Evolutionary conservation across 2,888 invertebrate genomes (phyloP), one percentile per base, ranked within the genome.

Genomic region (Iselma pallidipennis): DNA sequence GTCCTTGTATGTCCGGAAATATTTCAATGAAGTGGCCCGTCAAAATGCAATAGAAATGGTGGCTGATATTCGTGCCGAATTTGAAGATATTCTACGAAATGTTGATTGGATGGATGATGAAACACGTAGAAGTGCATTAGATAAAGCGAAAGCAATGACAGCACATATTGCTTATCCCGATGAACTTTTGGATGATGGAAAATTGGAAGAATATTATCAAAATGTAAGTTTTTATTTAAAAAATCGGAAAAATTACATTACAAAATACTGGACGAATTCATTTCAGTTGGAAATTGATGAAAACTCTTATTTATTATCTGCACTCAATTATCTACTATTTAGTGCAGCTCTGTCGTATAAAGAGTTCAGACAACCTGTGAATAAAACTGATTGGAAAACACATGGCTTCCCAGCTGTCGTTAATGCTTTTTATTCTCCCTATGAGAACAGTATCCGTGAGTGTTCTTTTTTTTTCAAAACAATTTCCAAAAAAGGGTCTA

Each of bases 61-160:
- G 0, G 84, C 86, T 57, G 91, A 94, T 71, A 95, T 98, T 70
- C 87, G 92, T 63, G 83, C 85, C 57, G 91, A 95, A 69, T 96
- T 96, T 82, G 86, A 88, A 64, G 88, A 91, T 71, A 94, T 96
- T 28, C 80, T 96, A 57, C 84, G 86, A 16, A 85, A 88, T 60
- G 89, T 96, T 12, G 91, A 91, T 50, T 98, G 97, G 97, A 97
- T 98, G 97, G 96, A 97, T 76, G 87, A 88, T 0, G 82, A 84
- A 67, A 97, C 97, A 0, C 89, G 89, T 51, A 80, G 83, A 67
- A 88, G 89, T 58, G 95, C 94, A 0, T 80, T 93, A 63, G 88
- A 90, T 62, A 95, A 95, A 78, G 90, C 94, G 0, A 87, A 88
- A 59, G 86, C 90, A 0, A 96, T 97, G 91, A 85, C 89, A 1